Conservation (phyloP, 2,797 vertebrate species). For the Erpetoichthys calabaricus region DNA sequence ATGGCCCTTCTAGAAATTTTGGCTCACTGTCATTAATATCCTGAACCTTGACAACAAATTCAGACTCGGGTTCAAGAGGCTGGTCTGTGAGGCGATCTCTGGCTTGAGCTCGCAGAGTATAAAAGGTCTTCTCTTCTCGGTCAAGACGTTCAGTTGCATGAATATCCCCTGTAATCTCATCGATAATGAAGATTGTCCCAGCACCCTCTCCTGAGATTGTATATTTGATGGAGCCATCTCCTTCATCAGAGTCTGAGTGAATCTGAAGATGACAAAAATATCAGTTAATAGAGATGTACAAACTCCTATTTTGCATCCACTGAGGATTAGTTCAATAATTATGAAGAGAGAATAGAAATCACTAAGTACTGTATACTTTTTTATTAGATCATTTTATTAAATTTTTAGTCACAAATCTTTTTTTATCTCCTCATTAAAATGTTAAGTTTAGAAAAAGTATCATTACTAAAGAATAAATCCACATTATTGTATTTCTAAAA, state of each 20-base stretch:
- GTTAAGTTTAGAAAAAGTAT: no score
- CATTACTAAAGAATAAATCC: no score
- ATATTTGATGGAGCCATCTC: slow-evolving; percentile 92
- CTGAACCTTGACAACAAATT: slow-evolving; percentile 97
- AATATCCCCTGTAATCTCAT: slow-evolving; percentile 88
- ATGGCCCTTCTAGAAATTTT: slow-evolving; percentile 87
- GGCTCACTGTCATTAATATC: slow-evolving; percentile 97
- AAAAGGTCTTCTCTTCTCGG: slow-evolving; percentile 87
- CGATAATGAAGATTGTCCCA: slow-evolving; percentile 88
- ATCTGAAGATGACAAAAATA: slow-evolving; percentile 53
- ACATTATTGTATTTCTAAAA: no score
- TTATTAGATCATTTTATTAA: no score
- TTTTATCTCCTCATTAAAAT: no score
- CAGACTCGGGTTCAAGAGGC: slow-evolving; percentile 85
- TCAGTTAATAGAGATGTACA: background rate
- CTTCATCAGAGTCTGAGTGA: slow-evolving; percentile 90
- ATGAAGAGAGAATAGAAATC: no score
- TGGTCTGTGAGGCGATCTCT: slow-evolving; percentile 62
- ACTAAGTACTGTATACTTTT: no score
- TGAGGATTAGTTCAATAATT: no score
- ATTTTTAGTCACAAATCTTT: no score
- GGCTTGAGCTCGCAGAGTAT: slow-evolving; percentile 83
- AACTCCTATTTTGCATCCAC: no score
- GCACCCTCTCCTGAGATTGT: slow-evolving; percentile 94
- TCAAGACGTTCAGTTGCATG: slow-evolving; percentile 87